Base-by-base conservation (phyloP, 2,113 vertebrate genomes). In the Phainopepla nitens region DNA sequence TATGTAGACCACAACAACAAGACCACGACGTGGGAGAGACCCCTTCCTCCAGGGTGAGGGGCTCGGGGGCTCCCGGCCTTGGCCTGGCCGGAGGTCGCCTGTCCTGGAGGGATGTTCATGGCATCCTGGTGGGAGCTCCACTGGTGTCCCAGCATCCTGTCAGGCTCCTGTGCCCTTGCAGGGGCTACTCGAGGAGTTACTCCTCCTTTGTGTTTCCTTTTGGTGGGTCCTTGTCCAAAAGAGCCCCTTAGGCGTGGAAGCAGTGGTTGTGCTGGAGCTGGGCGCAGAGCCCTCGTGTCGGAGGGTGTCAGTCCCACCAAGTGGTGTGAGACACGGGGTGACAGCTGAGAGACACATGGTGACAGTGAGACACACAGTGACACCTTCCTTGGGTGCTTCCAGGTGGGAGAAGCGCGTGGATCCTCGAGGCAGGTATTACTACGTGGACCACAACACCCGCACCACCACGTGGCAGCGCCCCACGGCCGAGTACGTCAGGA, bases 1-100 rank as follows among this genome's bases (percentile, higher is more conserved):
- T 99, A 99, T 73, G 99, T 99, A 8, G 99, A 99, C 97, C 99
- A 99, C 97, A 99, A 99, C 97, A 99, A 99, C 94, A 99, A 99
- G 98, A 99, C 99, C 90, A 99, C 99, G 69, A 99, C 99, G 58
- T 99, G 99, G 99, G 99, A 99, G 97, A 98, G 99, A 88, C 99
- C 99, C 9, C 99, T 99, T 94, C 99, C 99, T 35, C 98, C 99
- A 3, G 99, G 99, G 99, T 99, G 98, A 96, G 98, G 86, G 69
- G 16, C 72, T 51, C 5, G 8, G 25, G 47, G 61, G 51, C 36
- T 58, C 25, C 61, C 9, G 61, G 35, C 41, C 36, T 72, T 13
- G 53, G 8, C 12, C 41, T 9, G 2, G 6, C 8, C 0, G 0
- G 60, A 35, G 36, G 10, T 49, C 5, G 0, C 47, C 29, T 68